Conservation (phyloP, 2,797 vertebrate species). For the Poeciliopsis gracilis region DNA sequence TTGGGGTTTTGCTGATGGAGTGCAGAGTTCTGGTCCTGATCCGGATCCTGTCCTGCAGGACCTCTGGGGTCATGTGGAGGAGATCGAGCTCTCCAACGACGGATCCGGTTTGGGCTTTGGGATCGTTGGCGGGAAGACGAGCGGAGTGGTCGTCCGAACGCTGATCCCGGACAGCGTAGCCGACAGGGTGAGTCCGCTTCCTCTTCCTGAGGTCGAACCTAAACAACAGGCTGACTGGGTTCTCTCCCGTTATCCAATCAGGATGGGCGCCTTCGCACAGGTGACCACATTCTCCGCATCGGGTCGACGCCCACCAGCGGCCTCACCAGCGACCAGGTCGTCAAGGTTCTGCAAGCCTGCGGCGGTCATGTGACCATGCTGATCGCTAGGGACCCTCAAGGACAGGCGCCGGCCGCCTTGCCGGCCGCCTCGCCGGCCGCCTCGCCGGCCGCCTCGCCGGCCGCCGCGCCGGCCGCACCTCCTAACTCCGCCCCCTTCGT, state of each 20-base stretch:
- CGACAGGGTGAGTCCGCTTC: constrained; percentile 65
- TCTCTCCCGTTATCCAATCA: constrained; percentile 52
- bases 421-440: constrained; percentile 80
- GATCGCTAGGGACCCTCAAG: constrained; percentile 85
- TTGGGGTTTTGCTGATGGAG: no score
- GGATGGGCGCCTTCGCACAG: constrained; percentile 93
- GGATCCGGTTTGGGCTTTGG: constrained; percentile 96
- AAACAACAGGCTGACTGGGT: not conserved
- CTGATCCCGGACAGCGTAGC: constrained; percentile 90
- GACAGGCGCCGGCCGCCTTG: constrained; percentile 58
- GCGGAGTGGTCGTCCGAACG: constrained; percentile 92
- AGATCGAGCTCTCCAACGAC: constrained; percentile 92
- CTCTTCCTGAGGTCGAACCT: not conserved
- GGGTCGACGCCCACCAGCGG: constrained; percentile 89
- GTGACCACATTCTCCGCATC: constrained; percentile 93
- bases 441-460: constrained; percentile 76
- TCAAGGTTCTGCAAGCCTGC: constrained; percentile 91
- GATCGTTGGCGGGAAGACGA: constrained; percentile 91
- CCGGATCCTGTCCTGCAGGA: constrained; percentile 72
- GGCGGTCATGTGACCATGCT: constrained; percentile 90
- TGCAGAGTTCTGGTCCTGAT: not conserved
- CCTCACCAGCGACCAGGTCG: constrained; percentile 93
- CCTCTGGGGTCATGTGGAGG: constrained; percentile 89
- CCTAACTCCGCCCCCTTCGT: constrained; percentile 77
- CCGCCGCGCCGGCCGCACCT: constrained; percentile 79